Conservation (phyloP, 1,140 invertebrate genomes). For the Bombus confusus region DNA sequence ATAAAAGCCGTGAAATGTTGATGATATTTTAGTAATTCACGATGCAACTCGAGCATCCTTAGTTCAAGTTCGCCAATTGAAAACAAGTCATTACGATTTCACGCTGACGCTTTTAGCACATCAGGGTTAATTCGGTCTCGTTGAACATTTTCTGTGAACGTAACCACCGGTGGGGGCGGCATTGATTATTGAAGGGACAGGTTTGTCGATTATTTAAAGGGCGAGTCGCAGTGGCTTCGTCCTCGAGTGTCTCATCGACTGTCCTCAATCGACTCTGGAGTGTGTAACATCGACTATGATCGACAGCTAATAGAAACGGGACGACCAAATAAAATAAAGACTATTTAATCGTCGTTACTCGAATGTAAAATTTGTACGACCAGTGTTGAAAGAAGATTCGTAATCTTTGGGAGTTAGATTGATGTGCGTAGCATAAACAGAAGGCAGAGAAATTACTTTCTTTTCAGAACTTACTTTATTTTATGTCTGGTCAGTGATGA, state of each 20-base stretch:
- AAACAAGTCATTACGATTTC: neutral
- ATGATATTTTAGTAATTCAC: neutral
- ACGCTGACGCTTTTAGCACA: neutral
- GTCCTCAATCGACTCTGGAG: neutral
- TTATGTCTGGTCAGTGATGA: neutral
- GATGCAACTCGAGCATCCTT: neutral
- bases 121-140: neutral
- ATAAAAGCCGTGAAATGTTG: neutral
- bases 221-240: constrained; percentile 33
- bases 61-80: neutral
- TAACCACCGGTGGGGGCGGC: neutral
- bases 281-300: constrained; percentile 44
- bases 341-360: neutral
- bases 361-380: neutral
- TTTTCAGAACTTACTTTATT: neutral
- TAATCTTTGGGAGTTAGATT: neutral
- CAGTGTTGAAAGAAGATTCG: neutral
- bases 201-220: constrained; percentile 67
- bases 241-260: constrained; percentile 29
- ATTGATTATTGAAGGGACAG: constrained; percentile 65
- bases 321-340: neutral
- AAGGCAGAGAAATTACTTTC: neutral
- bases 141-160: constrained; percentile 31
- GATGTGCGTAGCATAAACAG: too few relatives aligned
- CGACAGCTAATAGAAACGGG: constrained; percentile 25